Base-by-base conservation (phyloP, 2,888 invertebrate species). In the Drosophila mettleri region DNA sequence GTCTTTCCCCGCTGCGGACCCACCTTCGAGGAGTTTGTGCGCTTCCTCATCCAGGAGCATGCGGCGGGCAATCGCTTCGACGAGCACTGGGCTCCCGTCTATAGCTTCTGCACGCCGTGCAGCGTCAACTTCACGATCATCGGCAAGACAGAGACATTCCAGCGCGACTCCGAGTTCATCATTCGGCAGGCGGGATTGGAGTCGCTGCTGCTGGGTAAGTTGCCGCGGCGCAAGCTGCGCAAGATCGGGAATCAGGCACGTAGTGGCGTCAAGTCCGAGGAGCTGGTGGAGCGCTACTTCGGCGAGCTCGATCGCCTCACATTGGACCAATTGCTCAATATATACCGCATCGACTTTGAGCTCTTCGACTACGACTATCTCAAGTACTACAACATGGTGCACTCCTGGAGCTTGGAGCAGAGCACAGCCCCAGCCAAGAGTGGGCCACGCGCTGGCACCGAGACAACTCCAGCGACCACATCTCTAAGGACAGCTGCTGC, bases 1-100 rank as follows among this genome's bases (percentile, higher is more conserved):
- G 69, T 64, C 0, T 78, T 85, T 55, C 86, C 90, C 0, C 84
- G 89, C 16, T 84, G 91, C 64, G 94, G 94, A 57, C 95, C 95
- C 69, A 94, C 94, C 16, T 96, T 96, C 89, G 94, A 94, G 78
- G 96, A 96, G 91, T 96, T 96, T 87, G 94, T 95, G 39, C 93
- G 94, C 73, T 95, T 95, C 92, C 93, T 96, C 59, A 93, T 95
- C 43, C 93, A 94, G 69, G 94, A 94, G 66, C 93, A 95, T 90
- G 93, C 92, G 76, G 89, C 92, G 2, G 93, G 72, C 14, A 71
- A 94, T 52, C 92, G 93, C 46, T 94, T 93, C 71, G 94, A 95
- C 78, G 95, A 95, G 77, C 95, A 95, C 86, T 95, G 95, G 95
- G 93, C 94, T 10, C 95, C 95, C 1, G 94, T 94, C 69, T 93